phyloP scores from a whole-genome alignment of 2,797 vertebrate genomes.

The Tenualosa ilisha region DNA sequence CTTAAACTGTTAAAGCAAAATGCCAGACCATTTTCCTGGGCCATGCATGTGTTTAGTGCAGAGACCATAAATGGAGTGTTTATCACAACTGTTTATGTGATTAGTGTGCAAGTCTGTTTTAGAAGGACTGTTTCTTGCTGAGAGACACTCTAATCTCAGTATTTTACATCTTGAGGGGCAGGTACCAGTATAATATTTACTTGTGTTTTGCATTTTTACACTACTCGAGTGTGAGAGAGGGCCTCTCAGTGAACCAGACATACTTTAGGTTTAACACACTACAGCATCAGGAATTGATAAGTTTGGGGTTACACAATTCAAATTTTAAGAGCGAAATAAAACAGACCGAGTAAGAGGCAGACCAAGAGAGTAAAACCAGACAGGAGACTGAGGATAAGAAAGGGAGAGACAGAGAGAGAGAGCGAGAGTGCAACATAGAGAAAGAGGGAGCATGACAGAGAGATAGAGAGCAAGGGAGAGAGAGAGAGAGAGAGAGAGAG shows the following conservation, averaged over 20 bases:
- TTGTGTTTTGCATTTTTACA: background rate
- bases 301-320: conserved; percentile 21
- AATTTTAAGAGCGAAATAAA: conserved; percentile 6
- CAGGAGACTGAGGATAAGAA: background rate
- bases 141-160: too few relatives aligned
- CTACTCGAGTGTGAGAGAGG: background rate
- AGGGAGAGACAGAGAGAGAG: background rate
- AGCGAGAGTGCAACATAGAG: conserved; percentile 18
- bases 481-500: conserved; percentile 48
- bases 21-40: background rate
- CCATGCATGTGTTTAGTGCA: background rate
- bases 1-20: background rate
- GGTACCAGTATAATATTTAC: background rate
- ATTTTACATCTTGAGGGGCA: background rate
- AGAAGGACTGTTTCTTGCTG: too few relatives aligned
- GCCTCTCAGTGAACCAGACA: conserved; percentile 6
- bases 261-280: conserved; percentile 3
- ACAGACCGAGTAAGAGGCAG: background rate
- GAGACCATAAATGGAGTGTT: background rate
- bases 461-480: conserved; percentile 31
- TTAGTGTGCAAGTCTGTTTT: background rate
- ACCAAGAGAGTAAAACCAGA: conserved; percentile 3
- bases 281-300: conserved; percentile 6
- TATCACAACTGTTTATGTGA: background rate
- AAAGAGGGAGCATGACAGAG: conserved; percentile 26